phyloP scores from a whole-genome alignment of 1,140 invertebrate species.

The Babylonia areolata region DNA sequence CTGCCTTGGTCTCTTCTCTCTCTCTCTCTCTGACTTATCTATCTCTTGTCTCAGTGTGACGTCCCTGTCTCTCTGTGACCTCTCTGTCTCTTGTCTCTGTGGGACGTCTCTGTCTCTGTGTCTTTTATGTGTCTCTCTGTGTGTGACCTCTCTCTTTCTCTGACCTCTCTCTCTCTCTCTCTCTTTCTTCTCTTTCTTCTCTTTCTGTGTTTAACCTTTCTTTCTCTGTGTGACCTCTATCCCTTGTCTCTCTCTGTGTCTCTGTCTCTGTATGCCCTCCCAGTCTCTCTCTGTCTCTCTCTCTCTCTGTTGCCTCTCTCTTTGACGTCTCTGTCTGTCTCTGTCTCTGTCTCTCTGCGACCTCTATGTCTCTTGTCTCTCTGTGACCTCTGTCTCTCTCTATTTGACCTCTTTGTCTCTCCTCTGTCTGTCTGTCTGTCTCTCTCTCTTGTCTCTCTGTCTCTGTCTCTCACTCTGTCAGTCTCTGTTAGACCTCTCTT shows the following conservation, averaged over 20 bases:
- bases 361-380: neutral
- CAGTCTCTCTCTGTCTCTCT: slow-evolving; percentile 15
- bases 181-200: neutral
- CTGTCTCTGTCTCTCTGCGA: neutral
- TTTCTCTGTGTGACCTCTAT: neutral
- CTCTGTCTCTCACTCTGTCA: neutral
- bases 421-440: neutral
- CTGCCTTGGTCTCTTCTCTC: neutral
- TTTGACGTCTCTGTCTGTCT: neutral
- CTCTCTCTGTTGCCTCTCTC: neutral
- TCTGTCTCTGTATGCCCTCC: neutral
- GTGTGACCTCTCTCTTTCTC: neutral
- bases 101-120: neutral
- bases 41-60: neutral
- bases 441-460: neutral
- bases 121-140: no score
- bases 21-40: neutral
- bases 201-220: neutral
- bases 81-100: no score
- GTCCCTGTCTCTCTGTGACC: neutral
- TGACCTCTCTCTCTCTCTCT: neutral
- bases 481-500: neutral
- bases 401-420: neutral
- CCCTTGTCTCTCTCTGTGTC: slow-evolving; percentile 8
- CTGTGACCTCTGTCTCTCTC: neutral